These are phyloP conservation scores for Diachasmimorpha longicaudata DNA, from an alignment of 1,140 invertebrate species.

Conservation along the genomic window DNA sequence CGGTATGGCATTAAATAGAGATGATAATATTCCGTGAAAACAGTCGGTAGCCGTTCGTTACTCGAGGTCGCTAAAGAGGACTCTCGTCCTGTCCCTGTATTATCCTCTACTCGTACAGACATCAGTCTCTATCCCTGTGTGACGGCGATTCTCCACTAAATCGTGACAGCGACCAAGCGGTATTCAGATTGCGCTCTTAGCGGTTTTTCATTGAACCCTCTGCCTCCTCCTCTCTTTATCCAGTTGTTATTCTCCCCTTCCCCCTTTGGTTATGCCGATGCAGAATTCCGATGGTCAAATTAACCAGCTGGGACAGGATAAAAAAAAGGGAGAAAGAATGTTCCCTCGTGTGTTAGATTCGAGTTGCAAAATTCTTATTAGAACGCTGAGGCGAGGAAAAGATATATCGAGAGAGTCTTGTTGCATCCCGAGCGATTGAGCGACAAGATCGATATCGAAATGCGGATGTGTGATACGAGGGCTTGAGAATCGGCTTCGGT, in stretches of 20 bases:
- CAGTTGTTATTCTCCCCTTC: neutral
- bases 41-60: constrained; percentile 43
- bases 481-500: constrained; percentile 34
- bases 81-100: neutral
- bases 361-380: neutral
- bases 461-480: constrained; percentile 51
- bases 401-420: neutral
- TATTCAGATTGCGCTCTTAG: constrained; percentile 64
- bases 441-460: constrained; percentile 53
- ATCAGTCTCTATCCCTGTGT: constrained; percentile 41
- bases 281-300: neutral
- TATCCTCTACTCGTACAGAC: neutral
- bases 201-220: constrained; percentile 59
- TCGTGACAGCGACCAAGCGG: constrained; percentile 61
- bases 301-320: neutral
- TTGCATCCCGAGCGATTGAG: neutral
- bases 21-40: constrained; percentile 64
- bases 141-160: constrained; percentile 40
- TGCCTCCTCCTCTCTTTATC: constrained; percentile 25
- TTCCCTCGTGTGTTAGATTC: neutral
- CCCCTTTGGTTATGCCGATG: neutral
- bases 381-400: constrained; percentile 6
- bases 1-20: constrained; percentile 54
- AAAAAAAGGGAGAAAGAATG: neutral
- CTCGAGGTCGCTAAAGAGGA: constrained; percentile 35